phyloP scores from a whole-genome alignment of 2,888 invertebrate genomes.

The Bellardia bayeri region DNA sequence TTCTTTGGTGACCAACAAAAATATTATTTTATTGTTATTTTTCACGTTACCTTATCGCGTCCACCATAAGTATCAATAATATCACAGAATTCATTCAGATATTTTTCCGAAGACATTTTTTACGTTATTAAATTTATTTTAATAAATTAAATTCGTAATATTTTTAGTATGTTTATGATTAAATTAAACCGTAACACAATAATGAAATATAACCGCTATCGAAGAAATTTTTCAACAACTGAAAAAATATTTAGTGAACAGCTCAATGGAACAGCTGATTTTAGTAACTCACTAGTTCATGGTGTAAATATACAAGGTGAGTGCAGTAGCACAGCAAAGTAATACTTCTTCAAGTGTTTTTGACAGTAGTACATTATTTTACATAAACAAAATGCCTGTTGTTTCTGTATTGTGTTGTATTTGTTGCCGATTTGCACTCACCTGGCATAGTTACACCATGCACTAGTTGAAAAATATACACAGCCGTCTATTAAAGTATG shows the following conservation, averaged over 20 bases:
- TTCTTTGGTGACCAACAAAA: not conserved
- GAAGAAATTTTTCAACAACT: conserved; percentile 55
- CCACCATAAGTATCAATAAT: conserved; percentile 92
- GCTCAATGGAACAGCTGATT: conserved; percentile 66
- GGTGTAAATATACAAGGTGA: too few relatives aligned
- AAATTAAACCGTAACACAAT: not conserved
- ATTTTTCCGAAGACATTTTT: conserved; percentile 78
- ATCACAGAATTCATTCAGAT: conserved; percentile 87
- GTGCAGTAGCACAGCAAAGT: too few relatives aligned
- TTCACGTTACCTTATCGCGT: conserved; percentile 90
- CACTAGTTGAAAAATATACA: too few relatives aligned
- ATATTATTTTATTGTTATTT: not conserved
- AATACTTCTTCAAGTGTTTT: too few relatives aligned
- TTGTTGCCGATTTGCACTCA: too few relatives aligned
- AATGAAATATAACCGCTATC: conserved; percentile 22
- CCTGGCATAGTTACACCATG: too few relatives aligned
- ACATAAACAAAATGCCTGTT: too few relatives aligned
- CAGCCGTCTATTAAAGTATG: too few relatives aligned
- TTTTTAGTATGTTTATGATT: not conserved
- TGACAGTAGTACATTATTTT: too few relatives aligned
- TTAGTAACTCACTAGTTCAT: not conserved
- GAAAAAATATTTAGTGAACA: conserved; percentile 46
- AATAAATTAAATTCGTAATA: not conserved
- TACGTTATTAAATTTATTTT: conserved; percentile 17
- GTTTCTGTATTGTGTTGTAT: too few relatives aligned